A percentile compares a stretch with the other conserved stretches of the same genome.
Evolutionary conservation across 2,113 vertebrate genomes (phyloP).

Genomic region (Ammodytes dubius): DNA sequence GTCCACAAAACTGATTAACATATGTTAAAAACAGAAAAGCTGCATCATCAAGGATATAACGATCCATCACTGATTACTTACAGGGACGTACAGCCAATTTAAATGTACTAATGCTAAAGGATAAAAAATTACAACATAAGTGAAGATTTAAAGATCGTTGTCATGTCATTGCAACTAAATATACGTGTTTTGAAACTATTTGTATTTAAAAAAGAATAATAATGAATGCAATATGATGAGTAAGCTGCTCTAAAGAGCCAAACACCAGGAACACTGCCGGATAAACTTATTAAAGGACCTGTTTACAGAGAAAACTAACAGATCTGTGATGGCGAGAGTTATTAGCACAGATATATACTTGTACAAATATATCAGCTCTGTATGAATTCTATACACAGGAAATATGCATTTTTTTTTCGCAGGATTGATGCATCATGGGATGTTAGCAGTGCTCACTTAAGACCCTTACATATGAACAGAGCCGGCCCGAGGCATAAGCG

Average conservation of each 20-base stretch:
- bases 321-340: constrained; percentile 7
- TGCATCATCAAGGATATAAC: not conserved
- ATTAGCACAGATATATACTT: constrained; percentile 43
- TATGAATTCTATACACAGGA: constrained; percentile 38
- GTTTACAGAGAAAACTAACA: constrained; percentile 20
- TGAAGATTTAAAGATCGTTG: not conserved
- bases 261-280: not conserved
- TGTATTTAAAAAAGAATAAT: not conserved
- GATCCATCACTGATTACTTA: not conserved
- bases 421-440: constrained; percentile 40
- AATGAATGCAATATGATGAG: not conserved
- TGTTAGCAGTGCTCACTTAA: constrained; percentile 44
- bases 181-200: not conserved
- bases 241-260: not conserved
- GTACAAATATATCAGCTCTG: constrained; percentile 34
- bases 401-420: constrained; percentile 45
- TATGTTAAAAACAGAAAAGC: not conserved
- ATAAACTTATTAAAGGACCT: not conserved
- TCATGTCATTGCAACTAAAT: not conserved
- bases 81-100: not conserved
- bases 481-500: no score
- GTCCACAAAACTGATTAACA: not conserved
- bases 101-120: not conserved
- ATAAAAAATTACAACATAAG: not conserved
- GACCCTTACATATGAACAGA: constrained; percentile 28